Percentiles rank a stretch among this genome's conserved stretches.
These are phyloP conservation scores for Phenganax subtilis DNA, from an alignment of 92 coral and sea anemone species.

Conservation along the genomic window DNA sequence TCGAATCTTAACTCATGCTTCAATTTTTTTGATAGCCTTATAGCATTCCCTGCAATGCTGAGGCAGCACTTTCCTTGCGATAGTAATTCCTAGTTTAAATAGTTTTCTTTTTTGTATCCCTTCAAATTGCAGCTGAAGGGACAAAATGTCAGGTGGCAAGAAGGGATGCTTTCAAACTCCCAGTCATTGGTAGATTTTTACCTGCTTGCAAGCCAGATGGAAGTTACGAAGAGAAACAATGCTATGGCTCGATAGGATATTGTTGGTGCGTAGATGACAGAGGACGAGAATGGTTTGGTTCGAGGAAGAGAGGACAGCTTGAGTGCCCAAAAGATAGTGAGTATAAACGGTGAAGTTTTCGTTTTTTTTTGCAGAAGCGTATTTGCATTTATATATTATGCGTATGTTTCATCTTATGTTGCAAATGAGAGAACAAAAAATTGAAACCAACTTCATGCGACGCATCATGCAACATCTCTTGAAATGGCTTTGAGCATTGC, in stretches of 20 bases:
- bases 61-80: too few relatives aligned
- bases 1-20: too few relatives aligned
- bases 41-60: too few relatives aligned
- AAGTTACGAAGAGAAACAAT: conserved; percentile 71
- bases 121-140: conserved; percentile 40
- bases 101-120: neutral
- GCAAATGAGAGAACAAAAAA: neutral
- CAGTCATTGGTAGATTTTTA: conserved; percentile 75
- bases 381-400: too few relatives aligned
- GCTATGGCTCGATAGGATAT: conserved; percentile 83
- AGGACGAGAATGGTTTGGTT: conserved; percentile 77
- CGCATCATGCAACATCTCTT: too few relatives aligned
- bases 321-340: conserved; percentile 60
- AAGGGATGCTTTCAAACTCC: conserved; percentile 63
- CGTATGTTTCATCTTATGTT: neutral
- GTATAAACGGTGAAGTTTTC: conserved; percentile 23
- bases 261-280: conserved; percentile 93
- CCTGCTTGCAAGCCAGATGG: conserved; percentile 87
- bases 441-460: neutral
- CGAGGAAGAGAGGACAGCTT: conserved; percentile 56
- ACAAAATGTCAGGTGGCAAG: conserved; percentile 69
- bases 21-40: too few relatives aligned
- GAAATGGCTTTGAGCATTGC: too few relatives aligned
- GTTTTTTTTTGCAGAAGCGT: too few relatives aligned
- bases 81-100: too few relatives aligned